Evolutionary conservation across 2,113 vertebrate genomes (phyloP).

Genomic region (pig (Sus scrofa)): DNA sequence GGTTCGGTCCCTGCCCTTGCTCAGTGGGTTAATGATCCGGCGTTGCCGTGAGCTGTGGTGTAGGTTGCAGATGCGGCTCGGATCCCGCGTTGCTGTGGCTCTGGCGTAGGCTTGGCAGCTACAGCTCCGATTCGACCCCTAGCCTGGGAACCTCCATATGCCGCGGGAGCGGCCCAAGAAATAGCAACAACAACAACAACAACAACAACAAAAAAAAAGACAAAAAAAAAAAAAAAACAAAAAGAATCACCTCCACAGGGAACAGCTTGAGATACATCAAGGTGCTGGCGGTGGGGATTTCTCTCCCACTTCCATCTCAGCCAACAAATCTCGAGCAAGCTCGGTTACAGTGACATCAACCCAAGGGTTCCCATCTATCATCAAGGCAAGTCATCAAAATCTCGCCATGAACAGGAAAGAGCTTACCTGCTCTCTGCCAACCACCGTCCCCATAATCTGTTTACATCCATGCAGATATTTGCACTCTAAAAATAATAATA

Average conservation of each 20-base stretch:
- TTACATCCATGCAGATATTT: conserved; percentile 60
- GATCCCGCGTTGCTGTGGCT: no score
- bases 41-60: no score
- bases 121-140: no score
- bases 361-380: conserved; percentile 59
- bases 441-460: conserved; percentile 35
- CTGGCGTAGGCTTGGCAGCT: no score
- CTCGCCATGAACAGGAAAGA: conserved; percentile 49
- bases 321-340: background rate
- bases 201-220: no score
- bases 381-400: conserved; percentile 71
- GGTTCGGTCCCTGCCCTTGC: no score
- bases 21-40: no score
- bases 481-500: conserved; percentile 78
- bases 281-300: background rate
- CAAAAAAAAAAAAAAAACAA: no score
- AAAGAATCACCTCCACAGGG: background rate
- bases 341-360: background rate
- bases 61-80: no score
- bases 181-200: no score
- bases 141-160: no score
- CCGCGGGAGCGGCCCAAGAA: no score
- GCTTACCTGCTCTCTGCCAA: conserved; percentile 39
- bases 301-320: background rate
- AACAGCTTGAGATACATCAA: background rate